A percentile compares a stretch with the other conserved stretches of the same genome.
phyloP scores from a whole-genome alignment of 2,797 vertebrate species.

The Tenualosa ilisha region DNA sequence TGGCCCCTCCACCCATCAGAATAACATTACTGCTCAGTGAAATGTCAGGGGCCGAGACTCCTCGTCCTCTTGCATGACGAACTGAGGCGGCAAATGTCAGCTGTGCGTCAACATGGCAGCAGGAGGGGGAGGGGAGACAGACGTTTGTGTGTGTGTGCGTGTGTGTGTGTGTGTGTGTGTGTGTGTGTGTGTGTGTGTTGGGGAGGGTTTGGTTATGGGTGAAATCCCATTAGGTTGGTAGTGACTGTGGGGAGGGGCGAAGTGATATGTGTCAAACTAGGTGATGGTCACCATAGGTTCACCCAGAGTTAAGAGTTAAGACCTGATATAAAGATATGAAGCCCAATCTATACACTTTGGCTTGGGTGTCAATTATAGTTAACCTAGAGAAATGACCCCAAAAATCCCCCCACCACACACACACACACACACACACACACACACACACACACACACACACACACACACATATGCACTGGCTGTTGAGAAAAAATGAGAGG shows the following conservation, averaged over 20 bases:
- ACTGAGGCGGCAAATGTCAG: slow-evolving; percentile 74
- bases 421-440: not conserved
- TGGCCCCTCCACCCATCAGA: not conserved
- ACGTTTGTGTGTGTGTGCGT: too few species aligned
- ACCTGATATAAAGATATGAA: not conserved
- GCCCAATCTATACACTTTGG: not conserved
- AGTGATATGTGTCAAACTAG: not conserved
- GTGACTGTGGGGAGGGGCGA: not conserved
- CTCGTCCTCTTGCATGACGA: slow-evolving; percentile 63
- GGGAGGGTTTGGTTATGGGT: not conserved
- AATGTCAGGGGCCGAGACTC: slow-evolving; percentile 72
- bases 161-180: too few species aligned
- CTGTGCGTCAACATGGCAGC: slow-evolving; percentile 69
- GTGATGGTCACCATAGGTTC: not conserved
- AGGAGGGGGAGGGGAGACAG: not conserved
- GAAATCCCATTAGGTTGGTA: not conserved
- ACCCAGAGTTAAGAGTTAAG: not conserved
- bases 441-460: not conserved
- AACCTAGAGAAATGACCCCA: not conserved
- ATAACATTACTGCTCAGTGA: slow-evolving; percentile 45
- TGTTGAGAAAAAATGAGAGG: not conserved
- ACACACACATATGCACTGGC: not conserved
- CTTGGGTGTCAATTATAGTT: not conserved
- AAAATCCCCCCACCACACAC: not conserved
- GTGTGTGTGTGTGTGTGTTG: too few species aligned